Percentiles rank a stretch among this genome's conserved stretches.
phyloP scores from a whole-genome alignment of 2,797 vertebrate genomes.

The Tangara arthus region DNA sequence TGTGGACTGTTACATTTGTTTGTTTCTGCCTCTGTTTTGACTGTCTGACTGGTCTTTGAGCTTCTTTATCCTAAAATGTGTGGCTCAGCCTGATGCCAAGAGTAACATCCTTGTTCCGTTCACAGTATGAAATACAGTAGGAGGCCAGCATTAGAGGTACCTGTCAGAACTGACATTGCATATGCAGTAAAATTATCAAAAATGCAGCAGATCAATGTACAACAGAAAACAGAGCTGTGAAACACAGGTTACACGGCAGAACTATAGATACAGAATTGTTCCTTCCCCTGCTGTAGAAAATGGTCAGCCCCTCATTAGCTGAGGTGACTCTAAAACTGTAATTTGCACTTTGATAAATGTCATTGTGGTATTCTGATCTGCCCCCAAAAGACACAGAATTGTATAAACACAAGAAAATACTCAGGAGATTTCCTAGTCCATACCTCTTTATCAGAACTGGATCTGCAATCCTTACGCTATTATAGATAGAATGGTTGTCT shows the following conservation, averaged over 20 bases:
- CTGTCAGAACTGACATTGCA: background rate
- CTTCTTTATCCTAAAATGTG: background rate
- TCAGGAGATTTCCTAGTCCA: background rate
- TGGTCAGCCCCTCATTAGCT: background rate
- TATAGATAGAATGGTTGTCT: background rate
- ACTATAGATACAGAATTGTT: background rate
- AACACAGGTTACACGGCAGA: background rate
- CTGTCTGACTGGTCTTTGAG: background rate
- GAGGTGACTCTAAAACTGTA: background rate
- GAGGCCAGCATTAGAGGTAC: background rate
- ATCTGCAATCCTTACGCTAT: background rate
- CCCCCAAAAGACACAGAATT: background rate
- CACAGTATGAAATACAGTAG: background rate
- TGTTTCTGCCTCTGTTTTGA: constrained; percentile 26
- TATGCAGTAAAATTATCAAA: background rate
- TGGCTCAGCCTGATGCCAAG: constrained; percentile 30
- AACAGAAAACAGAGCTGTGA: background rate
- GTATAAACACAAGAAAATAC: background rate
- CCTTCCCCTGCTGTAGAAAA: background rate
- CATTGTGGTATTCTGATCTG: background rate
- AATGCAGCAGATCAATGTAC: background rate
- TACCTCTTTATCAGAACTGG: background rate
- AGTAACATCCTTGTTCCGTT: constrained; percentile 20
- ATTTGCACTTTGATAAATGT: background rate
- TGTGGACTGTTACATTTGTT: background rate